phyloP scores from a whole-genome alignment of 1,140 invertebrate species.

The Dreissena rostriformis region DNA sequence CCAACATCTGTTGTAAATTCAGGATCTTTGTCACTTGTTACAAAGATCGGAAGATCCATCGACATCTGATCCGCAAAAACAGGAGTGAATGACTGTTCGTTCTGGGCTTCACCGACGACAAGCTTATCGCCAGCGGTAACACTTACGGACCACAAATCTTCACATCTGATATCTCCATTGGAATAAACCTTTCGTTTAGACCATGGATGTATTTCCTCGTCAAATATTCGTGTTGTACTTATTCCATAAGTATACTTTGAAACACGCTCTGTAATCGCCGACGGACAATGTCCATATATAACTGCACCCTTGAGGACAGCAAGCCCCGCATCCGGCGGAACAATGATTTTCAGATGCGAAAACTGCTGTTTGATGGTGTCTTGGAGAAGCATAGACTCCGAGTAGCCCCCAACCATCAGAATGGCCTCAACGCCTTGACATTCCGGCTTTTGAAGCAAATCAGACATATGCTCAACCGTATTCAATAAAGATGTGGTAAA shows the following conservation, averaged over 20 bases:
- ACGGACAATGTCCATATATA: conserved; percentile 13
- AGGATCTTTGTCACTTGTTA: not conserved
- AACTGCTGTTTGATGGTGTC: conserved; percentile 4
- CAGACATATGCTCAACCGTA: not conserved
- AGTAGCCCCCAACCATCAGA: conserved; percentile 21
- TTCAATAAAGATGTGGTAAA: not conserved
- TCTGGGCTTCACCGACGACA: not conserved
- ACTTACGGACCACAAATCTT: not conserved
- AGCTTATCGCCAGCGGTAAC: not conserved
- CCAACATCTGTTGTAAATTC: not conserved
- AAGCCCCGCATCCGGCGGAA: not conserved
- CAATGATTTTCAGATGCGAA: not conserved
- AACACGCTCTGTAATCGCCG: not conserved
- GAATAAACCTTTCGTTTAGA: not conserved
- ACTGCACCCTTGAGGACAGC: conserved; percentile 28
- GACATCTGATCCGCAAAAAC: not conserved
- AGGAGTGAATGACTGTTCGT: not conserved
- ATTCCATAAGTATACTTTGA: conserved; percentile 16
- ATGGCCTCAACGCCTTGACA: not conserved
- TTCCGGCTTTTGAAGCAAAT: conserved; percentile 9
- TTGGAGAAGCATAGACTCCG: conserved; percentile 9
- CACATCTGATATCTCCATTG: not conserved
- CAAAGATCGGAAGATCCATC: not conserved
- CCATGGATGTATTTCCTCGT: not conserved
- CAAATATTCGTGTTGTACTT: not conserved